Percentiles rank a stretch among this genome's conserved stretches.
Conservation (phyloP, 2,113 vertebrate species). For the Phaethornis superciliosus region DNA sequence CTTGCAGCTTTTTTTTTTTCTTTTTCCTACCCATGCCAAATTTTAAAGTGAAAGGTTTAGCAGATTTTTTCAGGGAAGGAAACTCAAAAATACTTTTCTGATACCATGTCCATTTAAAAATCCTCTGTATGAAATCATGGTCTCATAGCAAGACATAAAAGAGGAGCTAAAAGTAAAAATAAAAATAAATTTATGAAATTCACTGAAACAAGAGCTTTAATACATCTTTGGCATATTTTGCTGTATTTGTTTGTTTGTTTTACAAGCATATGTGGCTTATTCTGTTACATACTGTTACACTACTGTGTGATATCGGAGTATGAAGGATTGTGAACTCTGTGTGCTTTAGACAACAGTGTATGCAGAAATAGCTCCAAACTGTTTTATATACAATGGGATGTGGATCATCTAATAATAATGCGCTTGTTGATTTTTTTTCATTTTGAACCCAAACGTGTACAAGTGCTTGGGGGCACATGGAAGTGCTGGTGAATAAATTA, state of each 20-base stretch:
- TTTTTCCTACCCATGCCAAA: background rate
- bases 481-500: background rate
- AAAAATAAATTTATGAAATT: background rate
- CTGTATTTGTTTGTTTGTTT: background rate
- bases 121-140: background rate
- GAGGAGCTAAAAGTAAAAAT: background rate
- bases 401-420: background rate
- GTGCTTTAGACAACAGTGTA: background rate
- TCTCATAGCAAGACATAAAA: background rate
- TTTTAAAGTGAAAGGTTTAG: background rate
- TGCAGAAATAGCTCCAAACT: background rate
- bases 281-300: background rate
- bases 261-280: background rate
- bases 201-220: background rate
- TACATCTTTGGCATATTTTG: background rate
- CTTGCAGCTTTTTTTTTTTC: background rate
- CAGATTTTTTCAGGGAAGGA: background rate
- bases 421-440: fast-evolving
- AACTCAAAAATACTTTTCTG: background rate
- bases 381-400: background rate
- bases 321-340: background rate
- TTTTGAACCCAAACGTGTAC: background rate
- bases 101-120: background rate
- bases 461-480: background rate
- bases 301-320: background rate